Evolutionary conservation across 2,797 vertebrate genomes (phyloP).

Genomic region (Pelobates cultripes): DNA sequence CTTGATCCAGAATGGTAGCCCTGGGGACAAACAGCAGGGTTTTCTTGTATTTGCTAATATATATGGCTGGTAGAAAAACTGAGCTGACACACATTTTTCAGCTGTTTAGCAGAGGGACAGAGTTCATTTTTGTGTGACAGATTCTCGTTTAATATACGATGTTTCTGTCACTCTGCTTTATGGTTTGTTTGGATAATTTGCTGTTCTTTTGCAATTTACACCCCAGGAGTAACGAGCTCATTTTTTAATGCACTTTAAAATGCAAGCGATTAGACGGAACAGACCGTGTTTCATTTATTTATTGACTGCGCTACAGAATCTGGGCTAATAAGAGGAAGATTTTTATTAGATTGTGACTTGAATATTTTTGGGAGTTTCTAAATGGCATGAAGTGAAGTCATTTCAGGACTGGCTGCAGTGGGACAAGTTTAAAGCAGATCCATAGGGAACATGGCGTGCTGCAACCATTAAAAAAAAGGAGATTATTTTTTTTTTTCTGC

Average conservation of each 20-base stretch:
- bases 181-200: constrained; percentile 52
- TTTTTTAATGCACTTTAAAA: constrained; percentile 55
- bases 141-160: constrained; percentile 20
- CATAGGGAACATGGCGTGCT: too few species aligned
- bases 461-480: too few species aligned
- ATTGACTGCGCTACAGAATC: constrained; percentile 29
- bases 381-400: too few species aligned
- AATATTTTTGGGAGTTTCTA: constrained; percentile 1
- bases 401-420: not conserved
- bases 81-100: not conserved
- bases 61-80: not conserved
- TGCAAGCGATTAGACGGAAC: constrained; percentile 50
- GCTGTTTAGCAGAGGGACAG: constrained; percentile 39
- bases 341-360: constrained; percentile 4
- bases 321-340: constrained; percentile 8
- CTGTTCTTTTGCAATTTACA: constrained; percentile 49
- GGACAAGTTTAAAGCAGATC: too few species aligned
- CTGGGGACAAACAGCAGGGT: not conserved
- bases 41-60: not conserved
- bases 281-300: constrained; percentile 48
- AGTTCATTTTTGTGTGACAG: constrained; percentile 41
- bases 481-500: too few species aligned
- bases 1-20: not conserved
- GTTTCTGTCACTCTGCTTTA: constrained; percentile 46
- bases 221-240: constrained; percentile 48